Conservation (phyloP, 1,140 invertebrate species). For the Cydia splendana region DNA sequence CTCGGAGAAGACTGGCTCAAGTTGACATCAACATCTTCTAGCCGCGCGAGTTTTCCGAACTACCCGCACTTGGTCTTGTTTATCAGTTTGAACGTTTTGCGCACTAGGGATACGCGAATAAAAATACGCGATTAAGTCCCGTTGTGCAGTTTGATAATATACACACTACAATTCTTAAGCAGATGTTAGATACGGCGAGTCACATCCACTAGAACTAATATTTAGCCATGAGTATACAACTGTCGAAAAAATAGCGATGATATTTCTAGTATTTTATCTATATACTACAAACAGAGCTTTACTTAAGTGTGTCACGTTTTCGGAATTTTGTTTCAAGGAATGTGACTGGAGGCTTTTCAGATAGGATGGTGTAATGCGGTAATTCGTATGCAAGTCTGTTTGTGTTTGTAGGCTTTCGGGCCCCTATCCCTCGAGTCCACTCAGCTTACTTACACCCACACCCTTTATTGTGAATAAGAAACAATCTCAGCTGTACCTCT, state of each 20-base stretch:
- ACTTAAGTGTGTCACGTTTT: constrained; percentile 19
- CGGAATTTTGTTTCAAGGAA: constrained; percentile 25
- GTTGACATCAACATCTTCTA: no score
- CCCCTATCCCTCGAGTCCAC: constrained; percentile 35
- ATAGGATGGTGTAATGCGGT: constrained; percentile 42
- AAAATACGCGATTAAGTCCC: no score
- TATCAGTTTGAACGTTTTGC: no score
- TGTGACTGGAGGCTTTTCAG: constrained; percentile 28
- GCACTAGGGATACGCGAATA: no score
- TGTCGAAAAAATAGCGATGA: neutral
- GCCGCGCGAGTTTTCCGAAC: no score
- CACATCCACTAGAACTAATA: no score
- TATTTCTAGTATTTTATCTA: neutral
- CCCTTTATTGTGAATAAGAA: constrained; percentile 36
- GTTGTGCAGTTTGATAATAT: neutral
- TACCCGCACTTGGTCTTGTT: no score
- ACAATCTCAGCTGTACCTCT: constrained; percentile 33
- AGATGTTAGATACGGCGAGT: no score
- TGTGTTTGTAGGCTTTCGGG: constrained; percentile 37
- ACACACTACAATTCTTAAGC: no score
- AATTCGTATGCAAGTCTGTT: constrained; percentile 54
- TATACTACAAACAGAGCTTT: neutral
- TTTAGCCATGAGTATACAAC: no score
- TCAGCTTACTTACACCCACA: constrained; percentile 34
- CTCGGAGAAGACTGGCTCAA: no score